Conservation (phyloP, 2,797 vertebrate genomes). For the Tinamus major region DNA sequence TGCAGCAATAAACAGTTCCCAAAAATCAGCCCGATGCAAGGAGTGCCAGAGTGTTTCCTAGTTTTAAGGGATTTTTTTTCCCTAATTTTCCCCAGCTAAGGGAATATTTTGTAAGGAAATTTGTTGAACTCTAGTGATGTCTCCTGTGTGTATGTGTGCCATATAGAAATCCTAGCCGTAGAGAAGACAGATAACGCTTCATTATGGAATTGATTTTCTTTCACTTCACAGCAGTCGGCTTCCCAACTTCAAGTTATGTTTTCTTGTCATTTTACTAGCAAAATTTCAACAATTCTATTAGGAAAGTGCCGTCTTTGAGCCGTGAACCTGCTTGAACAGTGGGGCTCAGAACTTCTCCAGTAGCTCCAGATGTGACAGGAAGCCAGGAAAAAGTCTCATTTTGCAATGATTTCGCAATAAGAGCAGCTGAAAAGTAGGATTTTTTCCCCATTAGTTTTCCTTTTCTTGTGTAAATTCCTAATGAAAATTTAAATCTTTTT, state of each 20-base stretch:
- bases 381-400: neutral
- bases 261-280: neutral
- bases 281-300: neutral
- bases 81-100: too few relatives aligned
- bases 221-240: neutral
- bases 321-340: neutral
- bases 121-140: neutral
- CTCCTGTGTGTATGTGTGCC: neutral
- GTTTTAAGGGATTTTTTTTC: too few relatives aligned
- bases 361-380: accelerated
- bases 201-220: neutral
- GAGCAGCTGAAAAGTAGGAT: neutral
- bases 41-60: neutral
- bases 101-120: neutral
- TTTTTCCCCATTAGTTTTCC: neutral
- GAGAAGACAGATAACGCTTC: neutral
- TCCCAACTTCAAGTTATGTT: neutral
- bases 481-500: neutral
- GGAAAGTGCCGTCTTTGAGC: neutral
- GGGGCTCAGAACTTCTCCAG: neutral
- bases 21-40: neutral
- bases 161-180: neutral
- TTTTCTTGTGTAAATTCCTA: neutral
- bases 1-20: neutral
- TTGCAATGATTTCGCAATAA: neutral